phyloP scores from a whole-genome alignment of 2,113 vertebrate genomes.

The Galbula dea region DNA sequence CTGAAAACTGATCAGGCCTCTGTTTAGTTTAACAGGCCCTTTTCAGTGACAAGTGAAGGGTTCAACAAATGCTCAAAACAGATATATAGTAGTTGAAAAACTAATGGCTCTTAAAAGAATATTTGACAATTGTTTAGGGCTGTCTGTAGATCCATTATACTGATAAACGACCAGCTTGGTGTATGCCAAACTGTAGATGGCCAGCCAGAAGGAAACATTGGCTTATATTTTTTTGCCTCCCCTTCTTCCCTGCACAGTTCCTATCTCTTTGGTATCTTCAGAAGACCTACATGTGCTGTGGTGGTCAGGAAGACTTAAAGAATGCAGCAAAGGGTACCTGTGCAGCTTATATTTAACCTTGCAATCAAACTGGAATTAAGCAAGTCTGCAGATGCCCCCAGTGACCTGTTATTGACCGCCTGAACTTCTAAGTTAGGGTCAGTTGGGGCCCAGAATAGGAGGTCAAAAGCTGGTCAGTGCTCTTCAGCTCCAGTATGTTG shows the following conservation, averaged over 20 bases:
- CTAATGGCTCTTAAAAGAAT: conserved; percentile 85
- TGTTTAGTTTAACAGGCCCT: conserved; percentile 79
- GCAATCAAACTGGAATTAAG: conserved; percentile 76
- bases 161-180: conserved; percentile 79
- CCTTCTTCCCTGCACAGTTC: not conserved
- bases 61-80: conserved; percentile 79
- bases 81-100: conserved; percentile 83
- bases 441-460: conserved; percentile 83
- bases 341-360: conserved; percentile 70
- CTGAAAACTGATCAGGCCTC: conserved; percentile 83
- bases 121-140: conserved; percentile 89
- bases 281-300: not conserved
- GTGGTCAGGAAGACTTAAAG: conserved; percentile 20
- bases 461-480: conserved; percentile 92
- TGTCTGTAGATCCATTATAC: conserved; percentile 84
- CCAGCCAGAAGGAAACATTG: not conserved
- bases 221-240: not conserved
- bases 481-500: conserved; percentile 72
- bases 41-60: conserved; percentile 78
- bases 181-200: conserved; percentile 16
- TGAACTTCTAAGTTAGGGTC: conserved; percentile 92
- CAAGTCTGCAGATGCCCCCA: conserved; percentile 66
- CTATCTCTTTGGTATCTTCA: not conserved
- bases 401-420: conserved; percentile 95
- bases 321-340: conserved; percentile 62